Evolutionary conservation across 2,113 vertebrate genomes (phyloP).

Genomic region (Recurvirostra avosetta): DNA sequence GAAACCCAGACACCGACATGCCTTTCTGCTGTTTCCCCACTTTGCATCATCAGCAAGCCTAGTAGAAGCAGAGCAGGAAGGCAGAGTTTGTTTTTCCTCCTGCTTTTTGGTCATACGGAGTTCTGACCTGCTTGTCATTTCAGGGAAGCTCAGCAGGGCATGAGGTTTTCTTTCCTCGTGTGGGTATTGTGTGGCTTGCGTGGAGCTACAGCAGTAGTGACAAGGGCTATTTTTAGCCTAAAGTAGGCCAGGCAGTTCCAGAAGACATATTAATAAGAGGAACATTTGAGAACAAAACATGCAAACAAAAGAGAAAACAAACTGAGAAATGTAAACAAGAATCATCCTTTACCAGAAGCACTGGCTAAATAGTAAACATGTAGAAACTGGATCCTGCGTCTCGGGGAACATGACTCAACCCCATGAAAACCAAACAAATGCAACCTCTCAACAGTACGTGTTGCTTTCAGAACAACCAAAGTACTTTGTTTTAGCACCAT

Average conservation of each 20-base stretch:
- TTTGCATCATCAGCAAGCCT: neutral
- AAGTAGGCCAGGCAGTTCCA: constrained; percentile 47
- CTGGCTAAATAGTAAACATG: neutral
- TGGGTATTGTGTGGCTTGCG: neutral
- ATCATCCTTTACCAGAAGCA: neutral
- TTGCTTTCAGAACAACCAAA: neutral
- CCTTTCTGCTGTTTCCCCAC: neutral
- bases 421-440: neutral
- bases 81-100: neutral
- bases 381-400: neutral
- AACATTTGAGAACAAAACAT: constrained; percentile 49
- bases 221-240: constrained; percentile 64
- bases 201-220: constrained; percentile 26
- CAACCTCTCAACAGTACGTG: neutral
- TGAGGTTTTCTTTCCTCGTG: constrained; percentile 5
- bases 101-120: neutral
- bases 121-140: neutral
- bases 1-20: neutral
- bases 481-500: neutral
- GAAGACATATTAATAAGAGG: constrained; percentile 49
- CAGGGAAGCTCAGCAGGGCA: neutral
- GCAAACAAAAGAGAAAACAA: neutral
- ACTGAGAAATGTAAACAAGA: neutral
- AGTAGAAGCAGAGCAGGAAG: neutral
- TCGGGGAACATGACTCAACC: neutral